Evolutionary conservation across 2,113 vertebrate species (phyloP), one percentile per base, ranked within the genome.

Genomic region (Dicerorhinus sumatrensis): DNA sequence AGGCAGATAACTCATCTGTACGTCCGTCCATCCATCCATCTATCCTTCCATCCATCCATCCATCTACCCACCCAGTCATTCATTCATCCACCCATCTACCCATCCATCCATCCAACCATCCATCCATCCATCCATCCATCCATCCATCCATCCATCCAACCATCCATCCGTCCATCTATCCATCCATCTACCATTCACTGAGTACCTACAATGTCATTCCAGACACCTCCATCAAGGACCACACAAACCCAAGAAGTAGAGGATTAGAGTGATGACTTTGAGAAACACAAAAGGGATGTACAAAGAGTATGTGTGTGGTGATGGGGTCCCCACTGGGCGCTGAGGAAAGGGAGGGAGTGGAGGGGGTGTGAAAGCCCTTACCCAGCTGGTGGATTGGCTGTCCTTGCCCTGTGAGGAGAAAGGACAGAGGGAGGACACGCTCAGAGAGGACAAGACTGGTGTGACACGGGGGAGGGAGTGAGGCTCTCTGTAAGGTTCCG

Each of bases 331-430:
- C 76, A 4, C 16, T 73, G 39, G 62, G 17, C 29, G 6, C 7
- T 29, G 62, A 62, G 42, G 75, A 33, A 48, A 63, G 67, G 65
- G 14, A 69, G 21, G 51, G 69, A 86, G 54, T 14, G 62, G 25
- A 56, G 3, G 62, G 29, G 56, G 39, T 39, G 5, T 1, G 5
- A 29, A 93, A 84, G 72, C 84, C 97, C 98, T 98, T 97, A 98
- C 98, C 98, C 94, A 98, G 97, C 67, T 93, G 96, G 85, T 97
- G 97, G 56, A 98, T 1, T 97, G 96, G 97, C n/a, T 96, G 96
- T 94, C 92, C 90, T 96, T 97, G 95, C 39, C 97, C 98, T 98
- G 98, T 86, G 92, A 96, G 95, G 94, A 98, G 94, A 98, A 96
- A 97, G 97, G 95, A 98, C 87, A 92, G 86, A 96, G 51, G 62